Percentiles rank a stretch among this genome's conserved stretches.
Evolutionary conservation across 2,797 vertebrate species (phyloP).

Genomic region (Silurus aristotelis): DNA sequence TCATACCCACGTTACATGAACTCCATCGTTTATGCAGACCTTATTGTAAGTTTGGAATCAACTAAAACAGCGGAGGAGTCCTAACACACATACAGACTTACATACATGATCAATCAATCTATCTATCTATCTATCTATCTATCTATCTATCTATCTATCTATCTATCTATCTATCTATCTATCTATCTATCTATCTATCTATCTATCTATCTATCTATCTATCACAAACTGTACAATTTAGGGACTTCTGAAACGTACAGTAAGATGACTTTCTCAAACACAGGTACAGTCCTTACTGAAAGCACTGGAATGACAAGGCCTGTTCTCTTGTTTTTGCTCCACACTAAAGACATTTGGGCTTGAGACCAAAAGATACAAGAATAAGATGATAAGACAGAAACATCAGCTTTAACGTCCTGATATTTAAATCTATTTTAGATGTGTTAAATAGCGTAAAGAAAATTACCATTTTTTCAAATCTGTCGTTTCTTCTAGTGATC

Average conservation of each 20-base stretch:
- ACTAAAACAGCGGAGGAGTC: conserved; percentile 31
- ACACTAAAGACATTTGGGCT: background rate
- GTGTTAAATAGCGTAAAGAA: background rate
- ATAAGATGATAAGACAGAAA: background rate
- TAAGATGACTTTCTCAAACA: background rate
- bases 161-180: background rate
- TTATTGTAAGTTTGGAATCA: conserved; percentile 74
- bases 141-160: background rate
- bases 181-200: background rate
- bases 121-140: background rate
- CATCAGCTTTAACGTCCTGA: background rate
- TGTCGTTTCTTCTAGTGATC: background rate
- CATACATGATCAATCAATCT: background rate
- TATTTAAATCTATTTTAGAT: background rate
- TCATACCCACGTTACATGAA: conserved; percentile 95
- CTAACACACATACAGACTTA: conserved; percentile 50
- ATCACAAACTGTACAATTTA: background rate
- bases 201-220: background rate
- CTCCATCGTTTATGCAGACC: conserved; percentile 86
- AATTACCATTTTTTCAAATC: background rate
- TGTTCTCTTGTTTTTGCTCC: background rate
- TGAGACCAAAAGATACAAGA: background rate
- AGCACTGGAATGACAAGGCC: background rate
- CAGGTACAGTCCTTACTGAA: background rate
- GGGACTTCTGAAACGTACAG: background rate